Conservation (phyloP, 2,797 vertebrate species). For the Orestias chungarensis region DNA sequence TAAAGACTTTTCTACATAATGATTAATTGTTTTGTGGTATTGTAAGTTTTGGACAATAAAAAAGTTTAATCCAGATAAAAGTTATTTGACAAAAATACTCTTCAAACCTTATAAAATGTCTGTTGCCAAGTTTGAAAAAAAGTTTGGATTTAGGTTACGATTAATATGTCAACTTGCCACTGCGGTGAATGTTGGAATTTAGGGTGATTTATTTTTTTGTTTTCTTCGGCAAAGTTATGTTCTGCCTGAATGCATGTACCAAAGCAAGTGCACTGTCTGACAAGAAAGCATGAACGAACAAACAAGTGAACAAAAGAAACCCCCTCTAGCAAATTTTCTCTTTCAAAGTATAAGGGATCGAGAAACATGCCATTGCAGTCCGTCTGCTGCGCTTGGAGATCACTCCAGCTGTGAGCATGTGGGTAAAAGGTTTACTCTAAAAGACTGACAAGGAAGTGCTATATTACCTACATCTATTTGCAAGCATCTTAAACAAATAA, state of each 20-base stretch:
- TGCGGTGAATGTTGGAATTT: background rate
- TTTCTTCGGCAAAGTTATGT: conserved; percentile 39
- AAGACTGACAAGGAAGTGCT: conserved; percentile 53
- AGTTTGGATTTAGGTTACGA: background rate
- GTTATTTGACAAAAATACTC: no score
- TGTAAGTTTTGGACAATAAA: background rate
- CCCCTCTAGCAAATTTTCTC: conserved; percentile 51
- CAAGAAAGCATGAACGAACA: conserved; percentile 29
- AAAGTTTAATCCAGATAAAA: background rate
- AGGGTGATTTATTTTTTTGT: conserved; percentile 4
- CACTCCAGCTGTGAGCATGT: conserved; percentile 52
- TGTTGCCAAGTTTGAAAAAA: background rate
- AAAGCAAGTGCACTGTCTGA: background rate
- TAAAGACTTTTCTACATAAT: background rate
- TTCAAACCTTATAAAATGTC: background rate
- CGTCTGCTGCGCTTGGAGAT: conserved; percentile 43
- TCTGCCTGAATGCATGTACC: background rate
- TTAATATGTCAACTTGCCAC: background rate
- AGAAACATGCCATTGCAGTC: conserved; percentile 46
- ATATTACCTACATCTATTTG: conserved; percentile 60
- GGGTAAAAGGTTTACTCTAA: conserved; percentile 46
- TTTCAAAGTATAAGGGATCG: conserved; percentile 53
- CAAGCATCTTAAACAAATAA: conserved; percentile 49
- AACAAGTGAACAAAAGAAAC: conserved; percentile 43
- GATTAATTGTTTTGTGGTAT: background rate